Conservation (phyloP, 2,113 vertebrate species). For the Microtus richardsoni region DNA sequence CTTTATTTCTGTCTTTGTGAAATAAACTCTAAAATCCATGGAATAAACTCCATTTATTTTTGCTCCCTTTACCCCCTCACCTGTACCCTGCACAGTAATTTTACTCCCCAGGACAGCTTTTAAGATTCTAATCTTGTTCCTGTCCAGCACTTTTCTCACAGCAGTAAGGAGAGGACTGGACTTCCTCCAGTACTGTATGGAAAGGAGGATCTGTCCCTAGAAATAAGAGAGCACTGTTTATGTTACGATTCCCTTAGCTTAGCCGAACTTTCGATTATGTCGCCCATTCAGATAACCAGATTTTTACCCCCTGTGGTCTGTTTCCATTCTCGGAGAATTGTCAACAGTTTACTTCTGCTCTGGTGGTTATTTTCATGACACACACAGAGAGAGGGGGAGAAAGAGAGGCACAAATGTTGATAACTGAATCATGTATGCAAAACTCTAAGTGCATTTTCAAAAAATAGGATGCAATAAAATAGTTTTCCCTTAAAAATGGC, state of each 20-base stretch:
- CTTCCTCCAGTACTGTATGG: conserved; percentile 75
- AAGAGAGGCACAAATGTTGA: conserved; percentile 63
- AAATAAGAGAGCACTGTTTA: conserved; percentile 79
- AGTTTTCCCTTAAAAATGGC: conserved; percentile 44
- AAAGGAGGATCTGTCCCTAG: conserved; percentile 67
- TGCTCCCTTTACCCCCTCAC: conserved; percentile 79
- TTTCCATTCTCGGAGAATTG: conserved; percentile 80
- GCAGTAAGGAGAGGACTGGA: conserved; percentile 72
- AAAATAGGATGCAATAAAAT: conserved; percentile 31
- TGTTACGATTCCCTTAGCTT: conserved; percentile 78
- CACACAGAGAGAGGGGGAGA: conserved; percentile 44
- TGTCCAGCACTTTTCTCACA: conserved; percentile 78
- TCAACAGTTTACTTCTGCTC: conserved; percentile 83
- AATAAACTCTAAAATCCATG: conserved; percentile 79
- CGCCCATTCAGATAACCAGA: conserved; percentile 80
- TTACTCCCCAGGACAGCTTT: conserved; percentile 81
- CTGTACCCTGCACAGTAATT: conserved; percentile 79
- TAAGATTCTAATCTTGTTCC: conserved; percentile 85
- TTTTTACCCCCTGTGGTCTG: conserved; percentile 81
- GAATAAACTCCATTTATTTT: conserved; percentile 81
- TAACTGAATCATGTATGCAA: conserved; percentile 72
- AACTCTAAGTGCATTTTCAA: conserved; percentile 57
- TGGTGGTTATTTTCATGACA: conserved; percentile 77
- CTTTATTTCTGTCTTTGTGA: conserved; percentile 78
- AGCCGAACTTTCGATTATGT: conserved; percentile 80